Evolutionary conservation across 2,113 vertebrate genomes (phyloP), one percentile per base, ranked within the genome.

Genomic region (Orthonyx spaldingii): DNA sequence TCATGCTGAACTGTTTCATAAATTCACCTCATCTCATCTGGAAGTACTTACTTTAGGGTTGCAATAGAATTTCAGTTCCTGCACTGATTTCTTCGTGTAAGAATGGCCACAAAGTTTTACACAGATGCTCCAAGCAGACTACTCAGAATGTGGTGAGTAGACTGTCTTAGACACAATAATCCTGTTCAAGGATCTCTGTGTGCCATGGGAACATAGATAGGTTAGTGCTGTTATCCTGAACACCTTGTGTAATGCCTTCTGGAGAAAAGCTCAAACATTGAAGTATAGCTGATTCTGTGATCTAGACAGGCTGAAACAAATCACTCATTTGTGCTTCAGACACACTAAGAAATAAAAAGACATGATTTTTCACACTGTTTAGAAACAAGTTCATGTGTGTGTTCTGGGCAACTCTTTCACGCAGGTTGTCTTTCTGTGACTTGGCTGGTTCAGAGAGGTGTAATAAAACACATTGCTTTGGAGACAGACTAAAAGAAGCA

Each of bases 401-500:
- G 14, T 68, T 92, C 39, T 84, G 76, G 46, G 10, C 64, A 59
- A 57, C 49, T 61, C 22, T 69, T 94, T 78, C 33, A 4, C 32
- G 22, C 87, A 99, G 98, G 95, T 97, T 99, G 91, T 98, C 98
- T 66, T 97, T 99, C 35, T 99, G 99, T 94, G 99, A 99, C 91
- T 97, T 99, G 96, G 99, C 99, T 47, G 99, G 99, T 21, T 99
- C 98, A 30, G 99, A 99, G 94, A 95, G 98, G 85, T 99, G 99
- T 92, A 98, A 98, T 96, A 99, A 98, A 97, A 98, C 98, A 18
- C 98, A 98, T 47, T 98, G 98, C 0, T 98, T 99, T 79, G 99
- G 99, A 52, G 98, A 99, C 30, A 96, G 98, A 74, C 97, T 99
- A 19, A 99, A 98, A 95, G 99, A 99, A 96, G 98, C 99, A 2